Evolutionary conservation across 2,888 invertebrate genomes (phyloP).

Genomic region (Cacoxenus indagator): DNA sequence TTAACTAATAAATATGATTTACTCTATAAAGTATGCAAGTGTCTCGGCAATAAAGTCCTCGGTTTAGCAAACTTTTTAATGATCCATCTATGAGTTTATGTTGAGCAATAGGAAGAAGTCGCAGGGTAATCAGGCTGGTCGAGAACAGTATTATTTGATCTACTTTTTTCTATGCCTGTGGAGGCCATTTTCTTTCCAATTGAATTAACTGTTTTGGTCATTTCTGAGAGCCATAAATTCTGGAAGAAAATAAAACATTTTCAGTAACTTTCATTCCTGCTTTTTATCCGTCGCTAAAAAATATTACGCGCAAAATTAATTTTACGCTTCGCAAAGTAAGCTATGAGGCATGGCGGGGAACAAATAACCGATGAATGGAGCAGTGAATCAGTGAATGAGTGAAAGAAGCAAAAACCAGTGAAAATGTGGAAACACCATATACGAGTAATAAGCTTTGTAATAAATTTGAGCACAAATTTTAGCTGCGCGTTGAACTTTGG

Average conservation of each 20-base stretch:
- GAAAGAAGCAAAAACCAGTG: conserved; percentile 27
- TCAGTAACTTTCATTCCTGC: conserved; percentile 24
- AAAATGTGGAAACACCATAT: conserved; percentile 35
- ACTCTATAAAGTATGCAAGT: too few relatives aligned
- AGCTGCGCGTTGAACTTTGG: conserved; percentile 30
- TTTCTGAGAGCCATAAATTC: conserved; percentile 66
- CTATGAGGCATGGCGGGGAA: not conserved
- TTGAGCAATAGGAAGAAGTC: too few relatives aligned
- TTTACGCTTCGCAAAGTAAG: conserved; percentile 3
- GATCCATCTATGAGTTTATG: too few relatives aligned
- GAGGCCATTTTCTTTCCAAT: too few relatives aligned
- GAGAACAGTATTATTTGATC: too few relatives aligned
- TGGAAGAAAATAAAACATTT: conserved; percentile 20
- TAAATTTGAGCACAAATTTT: conserved; percentile 62
- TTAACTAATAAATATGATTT: too few relatives aligned
- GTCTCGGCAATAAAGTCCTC: too few relatives aligned
- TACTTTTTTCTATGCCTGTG: too few relatives aligned
- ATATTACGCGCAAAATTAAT: conserved; percentile 16
- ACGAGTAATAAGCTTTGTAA: conserved; percentile 57
- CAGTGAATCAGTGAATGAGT: conserved; percentile 37
- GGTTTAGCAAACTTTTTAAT: too few relatives aligned
- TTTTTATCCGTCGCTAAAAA: conserved; percentile 4
- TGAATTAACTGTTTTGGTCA: conserved; percentile 59
- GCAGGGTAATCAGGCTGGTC: too few relatives aligned
- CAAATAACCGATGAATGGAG: conserved; percentile 24